These are phyloP conservation scores for Augiades crinisus DNA, from an alignment of 2,888 invertebrate species.

Conservation along the genomic window DNA sequence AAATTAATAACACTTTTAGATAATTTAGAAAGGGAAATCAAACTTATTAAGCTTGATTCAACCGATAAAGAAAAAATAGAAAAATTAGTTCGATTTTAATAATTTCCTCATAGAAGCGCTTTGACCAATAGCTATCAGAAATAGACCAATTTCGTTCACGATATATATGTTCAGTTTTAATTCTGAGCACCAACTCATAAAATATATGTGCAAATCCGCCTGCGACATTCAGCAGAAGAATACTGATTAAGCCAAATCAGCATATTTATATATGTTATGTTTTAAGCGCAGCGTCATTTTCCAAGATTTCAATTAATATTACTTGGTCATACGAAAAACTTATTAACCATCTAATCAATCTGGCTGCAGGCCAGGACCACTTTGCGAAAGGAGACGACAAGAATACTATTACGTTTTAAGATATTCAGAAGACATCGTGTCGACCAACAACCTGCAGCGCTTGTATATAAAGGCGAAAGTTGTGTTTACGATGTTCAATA, in stretches of 20 bases:
- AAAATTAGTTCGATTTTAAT: too few species aligned
- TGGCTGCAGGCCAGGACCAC: slow-evolving; percentile 16
- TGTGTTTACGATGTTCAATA: too few species aligned
- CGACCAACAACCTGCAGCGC: not conserved
- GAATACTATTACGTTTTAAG: slow-evolving; percentile 19
- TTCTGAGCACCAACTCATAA: too few species aligned
- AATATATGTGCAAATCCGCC: too few species aligned
- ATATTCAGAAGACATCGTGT: slow-evolving; percentile 5
- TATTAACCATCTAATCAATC: slow-evolving; percentile 12
- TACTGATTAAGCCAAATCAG: too few species aligned
- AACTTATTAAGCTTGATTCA: slow-evolving; percentile 47
- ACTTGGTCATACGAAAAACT: slow-evolving; percentile 3
- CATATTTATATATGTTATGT: too few species aligned
- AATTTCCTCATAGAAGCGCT: too few species aligned
- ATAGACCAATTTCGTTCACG: too few species aligned
- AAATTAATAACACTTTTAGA: slow-evolving; percentile 53
- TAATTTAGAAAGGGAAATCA: slow-evolving; percentile 56
- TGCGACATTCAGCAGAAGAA: too few species aligned
- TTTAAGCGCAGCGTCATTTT: too few species aligned
- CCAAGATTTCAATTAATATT: not conserved
- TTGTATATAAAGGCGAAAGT: slow-evolving; percentile 6
- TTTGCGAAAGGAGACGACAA: slow-evolving; percentile 14
- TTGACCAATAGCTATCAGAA: too few species aligned
- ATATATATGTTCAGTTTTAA: too few species aligned
- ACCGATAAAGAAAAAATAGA: slow-evolving; percentile 53